These are phyloP conservation scores for Papilio xuthus DNA, from an alignment of 1,140 invertebrate genomes.

Conservation along the genomic window DNA sequence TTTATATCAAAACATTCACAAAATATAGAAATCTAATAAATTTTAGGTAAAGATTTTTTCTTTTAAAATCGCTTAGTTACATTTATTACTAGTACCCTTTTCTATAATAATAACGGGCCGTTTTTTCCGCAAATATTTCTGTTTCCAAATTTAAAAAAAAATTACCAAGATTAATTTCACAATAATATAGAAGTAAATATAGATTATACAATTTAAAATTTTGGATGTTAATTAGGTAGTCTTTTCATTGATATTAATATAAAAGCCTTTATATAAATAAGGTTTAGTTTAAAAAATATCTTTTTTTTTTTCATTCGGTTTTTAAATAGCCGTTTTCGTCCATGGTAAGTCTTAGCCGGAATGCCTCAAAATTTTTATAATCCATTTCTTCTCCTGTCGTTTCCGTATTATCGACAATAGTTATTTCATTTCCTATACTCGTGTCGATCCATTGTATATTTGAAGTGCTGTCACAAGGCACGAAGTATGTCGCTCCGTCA, in stretches of 20 bases:
- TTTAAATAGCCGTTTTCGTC: slow-evolving; percentile 8
- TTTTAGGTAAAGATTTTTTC: slow-evolving; percentile 3
- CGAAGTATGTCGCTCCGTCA: slow-evolving; percentile 13
- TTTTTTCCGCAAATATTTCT: background rate
- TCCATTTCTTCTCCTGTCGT: background rate
- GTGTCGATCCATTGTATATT: slow-evolving; percentile 6
- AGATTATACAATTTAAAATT: background rate
- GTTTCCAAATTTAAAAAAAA: background rate
- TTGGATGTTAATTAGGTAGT: background rate
- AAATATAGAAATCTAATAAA: slow-evolving; percentile 24
- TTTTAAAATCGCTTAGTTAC: slow-evolving; percentile 4
- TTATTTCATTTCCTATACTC: slow-evolving; percentile 21
- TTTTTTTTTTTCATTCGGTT: background rate
- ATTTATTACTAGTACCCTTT: slow-evolving; percentile 10
- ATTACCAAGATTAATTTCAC: background rate
- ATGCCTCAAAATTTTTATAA: slow-evolving; percentile 28
- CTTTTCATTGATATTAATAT: slow-evolving; percentile 11
- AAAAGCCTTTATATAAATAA: slow-evolving; percentile 21
- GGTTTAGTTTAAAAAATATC: slow-evolving; percentile 8
- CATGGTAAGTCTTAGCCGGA: background rate
- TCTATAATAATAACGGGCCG: background rate
- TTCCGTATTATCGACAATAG: slow-evolving; percentile 14
- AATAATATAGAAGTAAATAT: background rate
- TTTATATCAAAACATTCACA: slow-evolving; percentile 1
- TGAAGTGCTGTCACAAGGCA: slow-evolving; percentile 28